These are phyloP conservation scores for Tachysurus vachellii DNA, from an alignment of 2,113 vertebrate species.

Conservation along the genomic window DNA sequence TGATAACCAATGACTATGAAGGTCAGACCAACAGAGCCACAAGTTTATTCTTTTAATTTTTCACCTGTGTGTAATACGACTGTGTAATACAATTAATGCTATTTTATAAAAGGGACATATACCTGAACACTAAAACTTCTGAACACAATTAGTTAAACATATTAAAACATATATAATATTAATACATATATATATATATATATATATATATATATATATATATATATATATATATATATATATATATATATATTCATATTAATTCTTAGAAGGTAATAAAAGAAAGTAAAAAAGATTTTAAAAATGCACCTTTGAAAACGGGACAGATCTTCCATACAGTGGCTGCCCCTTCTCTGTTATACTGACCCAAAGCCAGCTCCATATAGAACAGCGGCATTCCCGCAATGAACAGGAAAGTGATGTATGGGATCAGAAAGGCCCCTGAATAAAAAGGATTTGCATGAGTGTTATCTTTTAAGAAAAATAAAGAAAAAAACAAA, in stretches of 20 bases:
- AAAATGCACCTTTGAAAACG: conserved; percentile 90
- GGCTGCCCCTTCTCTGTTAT: conserved; percentile 94
- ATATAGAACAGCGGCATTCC: conserved; percentile 99
- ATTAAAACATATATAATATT: background rate
- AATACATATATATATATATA: too few relatives aligned
- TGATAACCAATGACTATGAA: background rate
- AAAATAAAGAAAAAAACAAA: background rate
- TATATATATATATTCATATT: too few relatives aligned
- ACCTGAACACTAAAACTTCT: background rate
- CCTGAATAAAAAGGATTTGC: conserved; percentile 70
- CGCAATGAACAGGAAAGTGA: conserved; percentile 93
- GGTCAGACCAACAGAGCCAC: background rate
- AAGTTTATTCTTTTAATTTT: background rate
- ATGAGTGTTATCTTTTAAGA: background rate
- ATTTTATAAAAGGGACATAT: background rate
- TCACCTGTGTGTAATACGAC: background rate
- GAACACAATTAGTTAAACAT: background rate
- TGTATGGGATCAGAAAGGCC: conserved; percentile 97
- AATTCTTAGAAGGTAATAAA: background rate
- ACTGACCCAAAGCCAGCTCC: conserved; percentile 97
- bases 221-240: too few relatives aligned
- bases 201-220: too few relatives aligned
- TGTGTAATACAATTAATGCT: background rate
- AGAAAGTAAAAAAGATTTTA: conserved; percentile 8
- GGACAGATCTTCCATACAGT: conserved; percentile 99